A percentile compares a stretch with the other conserved stretches of the same genome.
These are phyloP conservation scores for Hoplostethus mediterraneus DNA, from an alignment of 2,797 vertebrate genomes.

Conservation along the genomic window DNA sequence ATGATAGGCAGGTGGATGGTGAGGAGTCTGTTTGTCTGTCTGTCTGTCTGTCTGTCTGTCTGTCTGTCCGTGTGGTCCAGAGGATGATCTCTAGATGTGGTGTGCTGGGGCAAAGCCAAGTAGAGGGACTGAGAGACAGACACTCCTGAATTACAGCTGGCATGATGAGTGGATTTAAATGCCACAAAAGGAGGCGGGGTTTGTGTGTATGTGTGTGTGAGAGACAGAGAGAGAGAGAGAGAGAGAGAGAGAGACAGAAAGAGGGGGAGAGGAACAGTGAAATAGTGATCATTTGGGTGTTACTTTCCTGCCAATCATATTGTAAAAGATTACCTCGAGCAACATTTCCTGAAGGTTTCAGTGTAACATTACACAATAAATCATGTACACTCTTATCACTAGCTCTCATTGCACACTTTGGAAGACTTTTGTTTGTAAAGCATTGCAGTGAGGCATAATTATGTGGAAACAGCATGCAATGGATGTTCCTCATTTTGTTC, in stretches of 20 bases:
- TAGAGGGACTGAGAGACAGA: constrained; percentile 2
- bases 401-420: too few relatives aligned
- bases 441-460: background rate
- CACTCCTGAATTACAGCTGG: background rate
- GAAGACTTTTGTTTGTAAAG: too few relatives aligned
- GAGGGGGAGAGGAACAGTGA: background rate
- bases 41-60: background rate
- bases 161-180: constrained; percentile 26
- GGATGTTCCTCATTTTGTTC: too few relatives aligned
- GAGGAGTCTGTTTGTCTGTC: background rate
- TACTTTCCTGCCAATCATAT: too few relatives aligned
- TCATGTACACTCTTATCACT: too few relatives aligned
- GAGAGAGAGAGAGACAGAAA: background rate
- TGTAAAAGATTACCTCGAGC: background rate
- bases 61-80: background rate
- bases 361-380: background rate
- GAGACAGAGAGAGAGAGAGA: background rate
- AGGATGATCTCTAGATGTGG: background rate
- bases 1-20: background rate
- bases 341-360: background rate
- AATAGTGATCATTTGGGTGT: too few relatives aligned
- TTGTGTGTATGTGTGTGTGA: background rate
- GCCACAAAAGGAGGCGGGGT: constrained; percentile 41
- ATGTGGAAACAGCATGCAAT: background rate
- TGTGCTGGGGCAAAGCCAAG: too few relatives aligned